Evolutionary conservation across 2,113 vertebrate species (phyloP), one percentile per base, ranked within the genome.

Genomic region (Camarhynchus parvulus): DNA sequence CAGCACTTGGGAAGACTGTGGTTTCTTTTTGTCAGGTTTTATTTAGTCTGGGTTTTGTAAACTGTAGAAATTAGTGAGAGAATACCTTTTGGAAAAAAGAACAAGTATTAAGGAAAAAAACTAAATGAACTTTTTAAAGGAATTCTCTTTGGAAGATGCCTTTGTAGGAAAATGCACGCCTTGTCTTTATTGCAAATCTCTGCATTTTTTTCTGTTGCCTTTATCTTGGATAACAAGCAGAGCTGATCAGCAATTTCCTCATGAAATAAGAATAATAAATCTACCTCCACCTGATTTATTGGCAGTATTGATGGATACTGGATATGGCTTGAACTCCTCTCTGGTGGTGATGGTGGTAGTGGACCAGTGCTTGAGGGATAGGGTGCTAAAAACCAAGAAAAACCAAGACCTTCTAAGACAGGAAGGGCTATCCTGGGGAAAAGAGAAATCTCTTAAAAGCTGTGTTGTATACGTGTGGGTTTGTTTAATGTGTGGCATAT

Each of bases 401-500:
- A 88, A 2, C 19, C 39, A 89, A 76, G 50, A 86, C 56, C 37
- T 67, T 80, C 63, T 55, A 67, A 74, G 68, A 83, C 1, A 77
- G 63, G 50, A 94, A 81, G n/a, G 82, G 22, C 87, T 50, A 41
- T 92, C 44, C 28, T 58, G 49, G 76, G 52, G 20, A 90, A 74
- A 87, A 58, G 17, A 83, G 85, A 90, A 87, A 87, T 93, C 83
- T 83, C 44, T 64, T 90, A 90, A 92, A 92, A 90, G 53, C 88
- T 89, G 11, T 83, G 83, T 87, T 84, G 80, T 89, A 87, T 87
- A 91, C 74, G 64, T 87, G 80, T 75, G 80, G 28, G 85, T 89
- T 96, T 96, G 90, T 96, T 96, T 94, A 96, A 96, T 92, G 92
- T 78, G 76, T 95, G 90, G 37, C 84, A 93, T 96, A 95, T 87